Base-by-base conservation (phyloP, 2,113 vertebrate genomes). In the Brienomyrus brachyistius region DNA sequence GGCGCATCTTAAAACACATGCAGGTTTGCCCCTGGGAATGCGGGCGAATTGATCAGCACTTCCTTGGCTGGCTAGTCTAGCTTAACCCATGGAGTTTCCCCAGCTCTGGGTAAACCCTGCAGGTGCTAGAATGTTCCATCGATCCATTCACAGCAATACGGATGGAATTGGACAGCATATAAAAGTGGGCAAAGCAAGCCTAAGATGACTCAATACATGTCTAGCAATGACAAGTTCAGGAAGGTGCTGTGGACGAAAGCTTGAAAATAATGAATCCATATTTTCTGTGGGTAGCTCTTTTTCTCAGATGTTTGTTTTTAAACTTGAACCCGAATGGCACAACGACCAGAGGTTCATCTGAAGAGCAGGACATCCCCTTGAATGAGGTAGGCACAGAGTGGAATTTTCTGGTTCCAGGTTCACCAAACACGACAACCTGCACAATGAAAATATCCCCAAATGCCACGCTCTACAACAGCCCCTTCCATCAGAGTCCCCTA, bases 391-490 rank as follows among this genome's bases (percentile, higher is more conserved):
- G 54, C 21, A 59, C 8, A 51, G 21, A 51, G 17, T 15, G 21
- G 87, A 93, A 19, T 88, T 87, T 92, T 92, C 89, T 10, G 59
- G 48, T 84, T 90, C 21, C 92, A 93, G 15, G 35, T 74, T 95
- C 94, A 88, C 91, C 91, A 95, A 95, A 94, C 93, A 94, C 94
- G 94, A 92, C 93, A 94, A 91, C 86, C 31, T 89, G 91, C 89
- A 91, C 91, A 95, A 93, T 93, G 95, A 94, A 95, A 95, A 91
- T 90, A 92, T 92, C 91, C 91, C 89, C 91, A 95, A 95, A 96
- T 95, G 94, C 93, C 92, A 93, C 91, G 74, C 91, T 91, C 91
- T 92, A 93, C 92, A 91, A 94, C 92, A 92, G 91, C 93, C 92
- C 94, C 93, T 94, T 91, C 89, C 90, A 91, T 92, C 92, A 93